A percentile compares a stretch with the other conserved stretches of the same genome.
Evolutionary conservation across 2,113 vertebrate species (phyloP).

Genomic region (Onychostoma macrolepis): DNA sequence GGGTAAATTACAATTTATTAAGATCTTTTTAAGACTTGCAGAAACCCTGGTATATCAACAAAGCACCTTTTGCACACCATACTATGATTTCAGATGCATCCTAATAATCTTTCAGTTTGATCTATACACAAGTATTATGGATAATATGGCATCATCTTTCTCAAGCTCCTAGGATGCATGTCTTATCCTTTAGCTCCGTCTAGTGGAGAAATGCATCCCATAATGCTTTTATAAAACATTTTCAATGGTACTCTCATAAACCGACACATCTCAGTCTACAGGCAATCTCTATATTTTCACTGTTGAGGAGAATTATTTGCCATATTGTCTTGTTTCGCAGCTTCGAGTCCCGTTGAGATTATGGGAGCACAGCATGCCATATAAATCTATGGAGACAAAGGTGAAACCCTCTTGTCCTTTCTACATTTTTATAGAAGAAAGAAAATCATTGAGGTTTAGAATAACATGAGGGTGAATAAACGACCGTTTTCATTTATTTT

Average conservation of each 20-base stretch:
- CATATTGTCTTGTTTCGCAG: neutral
- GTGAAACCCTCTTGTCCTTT: constrained; percentile 37
- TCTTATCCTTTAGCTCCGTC: constrained; percentile 64
- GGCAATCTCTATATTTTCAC: neutral
- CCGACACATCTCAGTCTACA: neutral
- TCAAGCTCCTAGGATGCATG: neutral
- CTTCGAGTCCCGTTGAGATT: neutral
- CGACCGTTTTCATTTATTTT: neutral
- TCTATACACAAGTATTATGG: neutral
- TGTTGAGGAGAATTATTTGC: neutral
- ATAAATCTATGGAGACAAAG: constrained; percentile 53
- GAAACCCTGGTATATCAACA: neutral
- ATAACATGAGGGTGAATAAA: neutral
- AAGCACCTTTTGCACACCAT: neutral
- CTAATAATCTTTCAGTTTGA: neutral
- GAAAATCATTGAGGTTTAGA: neutral
- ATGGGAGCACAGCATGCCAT: neutral
- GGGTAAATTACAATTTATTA: too few species aligned
- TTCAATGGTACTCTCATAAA: neutral
- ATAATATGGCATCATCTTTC: neutral
- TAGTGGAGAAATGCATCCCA: constrained; percentile 50
- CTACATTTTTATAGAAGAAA: neutral
- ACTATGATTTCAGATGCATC: neutral
- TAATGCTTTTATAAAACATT: neutral
- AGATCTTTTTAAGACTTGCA: too few species aligned